phyloP scores from a whole-genome alignment of 1,140 invertebrate genomes.

The Drosophila erecta region DNA sequence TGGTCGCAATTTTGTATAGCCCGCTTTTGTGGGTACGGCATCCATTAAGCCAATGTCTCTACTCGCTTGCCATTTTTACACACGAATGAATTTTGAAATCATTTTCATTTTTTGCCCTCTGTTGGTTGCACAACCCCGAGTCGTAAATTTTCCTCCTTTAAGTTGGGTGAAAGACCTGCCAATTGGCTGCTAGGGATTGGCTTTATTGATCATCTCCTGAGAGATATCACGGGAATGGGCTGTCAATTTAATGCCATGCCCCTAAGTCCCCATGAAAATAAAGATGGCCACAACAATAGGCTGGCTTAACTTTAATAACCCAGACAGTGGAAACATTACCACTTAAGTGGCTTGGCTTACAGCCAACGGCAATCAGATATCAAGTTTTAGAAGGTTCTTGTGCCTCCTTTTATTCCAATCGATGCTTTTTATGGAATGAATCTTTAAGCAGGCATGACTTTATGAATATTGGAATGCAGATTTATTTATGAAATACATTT shows the following conservation, averaged over 20 bases:
- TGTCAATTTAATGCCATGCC: constrained; percentile 58
- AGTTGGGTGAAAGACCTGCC: constrained; percentile 40
- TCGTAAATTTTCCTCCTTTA: constrained; percentile 17
- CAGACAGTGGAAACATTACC: constrained; percentile 30
- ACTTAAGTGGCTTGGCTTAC: constrained; percentile 26
- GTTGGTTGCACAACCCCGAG: constrained; percentile 20
- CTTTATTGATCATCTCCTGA: constrained; percentile 68
- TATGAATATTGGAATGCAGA: neutral
- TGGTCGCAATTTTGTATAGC: constrained; percentile 40
- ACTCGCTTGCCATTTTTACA: constrained; percentile 55
- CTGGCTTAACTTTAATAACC: constrained; percentile 61
- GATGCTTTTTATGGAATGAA: too few species aligned
- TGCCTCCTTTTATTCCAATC: too few species aligned
- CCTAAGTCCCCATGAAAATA: constrained; percentile 46
- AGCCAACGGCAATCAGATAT: constrained; percentile 27
- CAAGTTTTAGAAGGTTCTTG: constrained; percentile 4
- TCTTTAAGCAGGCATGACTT: neutral
- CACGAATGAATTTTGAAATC: constrained; percentile 61
- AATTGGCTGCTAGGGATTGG: constrained; percentile 59
- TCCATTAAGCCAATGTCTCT: constrained; percentile 50
- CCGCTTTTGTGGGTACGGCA: constrained; percentile 37
- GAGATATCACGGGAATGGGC: constrained; percentile 43
- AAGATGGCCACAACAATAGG: constrained; percentile 33
- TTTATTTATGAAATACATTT: neutral
- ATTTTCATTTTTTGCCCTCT: constrained; percentile 33